These are phyloP conservation scores for Pseudocheirus occidentalis DNA, from an alignment of 2,797 vertebrate species.

Conservation along the genomic window DNA sequence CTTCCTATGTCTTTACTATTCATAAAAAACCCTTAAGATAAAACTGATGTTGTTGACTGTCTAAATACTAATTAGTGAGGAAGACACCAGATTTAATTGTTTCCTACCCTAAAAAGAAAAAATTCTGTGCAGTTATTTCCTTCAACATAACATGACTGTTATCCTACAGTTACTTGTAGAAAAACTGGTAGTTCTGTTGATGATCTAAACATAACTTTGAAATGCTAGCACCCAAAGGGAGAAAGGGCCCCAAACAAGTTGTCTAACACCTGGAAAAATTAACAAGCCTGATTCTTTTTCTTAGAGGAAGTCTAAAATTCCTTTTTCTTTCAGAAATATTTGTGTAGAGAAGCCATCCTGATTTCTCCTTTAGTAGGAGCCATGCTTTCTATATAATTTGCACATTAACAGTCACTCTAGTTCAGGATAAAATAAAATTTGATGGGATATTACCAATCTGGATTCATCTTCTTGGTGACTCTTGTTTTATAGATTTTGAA, in stretches of 20 bases:
- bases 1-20: conserved; percentile 34
- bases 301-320: neutral
- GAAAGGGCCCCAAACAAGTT: neutral
- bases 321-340: neutral
- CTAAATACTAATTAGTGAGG: conserved; percentile 81
- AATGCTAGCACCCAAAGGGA: neutral
- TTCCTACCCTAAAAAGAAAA: conserved; percentile 65
- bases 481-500: neutral
- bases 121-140: conserved; percentile 56
- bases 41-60: conserved; percentile 76
- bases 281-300: neutral
- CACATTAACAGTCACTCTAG: neutral
- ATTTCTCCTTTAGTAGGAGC: neutral
- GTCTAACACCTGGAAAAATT: neutral
- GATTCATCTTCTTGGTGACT: neutral
- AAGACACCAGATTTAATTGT: conserved; percentile 81
- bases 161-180: neutral
- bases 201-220: neutral
- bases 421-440: neutral
- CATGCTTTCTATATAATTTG: neutral
- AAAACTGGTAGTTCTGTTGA: conserved; percentile 44
- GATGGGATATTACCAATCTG: neutral
- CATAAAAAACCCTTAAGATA: conserved; percentile 78
- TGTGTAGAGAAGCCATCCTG: neutral
- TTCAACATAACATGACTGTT: conserved; percentile 52